phyloP scores from a whole-genome alignment of 2,797 vertebrate genomes.

The Pangasius mekongensis region DNA sequence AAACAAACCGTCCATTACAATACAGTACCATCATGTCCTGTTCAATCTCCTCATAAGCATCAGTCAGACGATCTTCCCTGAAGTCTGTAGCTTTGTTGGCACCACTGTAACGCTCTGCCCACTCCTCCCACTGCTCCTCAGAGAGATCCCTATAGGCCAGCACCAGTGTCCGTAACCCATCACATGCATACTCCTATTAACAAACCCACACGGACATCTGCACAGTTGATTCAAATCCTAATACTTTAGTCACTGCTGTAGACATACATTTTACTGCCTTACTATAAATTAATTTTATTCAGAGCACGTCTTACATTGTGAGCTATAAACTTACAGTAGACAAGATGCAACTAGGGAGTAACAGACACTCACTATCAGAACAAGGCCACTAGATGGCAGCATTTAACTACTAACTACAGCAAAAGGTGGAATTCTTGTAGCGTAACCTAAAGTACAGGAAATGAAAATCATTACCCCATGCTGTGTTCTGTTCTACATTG shows the following conservation, averaged over 20 bases:
- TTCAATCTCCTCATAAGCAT: constrained; percentile 87
- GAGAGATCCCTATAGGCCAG: constrained; percentile 89
- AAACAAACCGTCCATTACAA: not conserved
- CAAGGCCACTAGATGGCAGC: constrained; percentile 13
- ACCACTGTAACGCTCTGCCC: constrained; percentile 77
- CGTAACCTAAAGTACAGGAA: not conserved
- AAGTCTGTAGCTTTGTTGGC: constrained; percentile 77
- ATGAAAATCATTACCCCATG: too few species aligned
- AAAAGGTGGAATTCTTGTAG: not conserved
- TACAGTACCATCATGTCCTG: constrained; percentile 86
- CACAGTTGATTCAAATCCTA: not conserved
- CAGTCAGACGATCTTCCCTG: constrained; percentile 85
- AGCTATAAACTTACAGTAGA: not conserved
- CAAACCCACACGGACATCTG: constrained; percentile 7
- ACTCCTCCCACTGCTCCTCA: constrained; percentile 83
- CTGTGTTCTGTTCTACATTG: not conserved
- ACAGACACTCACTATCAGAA: not conserved
- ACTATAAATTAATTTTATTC: not conserved
- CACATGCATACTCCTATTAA: constrained; percentile 84
- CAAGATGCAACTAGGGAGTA: not conserved
- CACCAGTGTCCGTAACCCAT: constrained; percentile 87
- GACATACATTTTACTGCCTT: not conserved
- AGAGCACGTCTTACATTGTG: not conserved
- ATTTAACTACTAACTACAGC: not conserved
- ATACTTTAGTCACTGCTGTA: not conserved